A percentile compares a stretch with the other conserved stretches of the same genome.
Conservation (phyloP, 1,140 invertebrate genomes). For the Aphaenogaster floridana region DNA sequence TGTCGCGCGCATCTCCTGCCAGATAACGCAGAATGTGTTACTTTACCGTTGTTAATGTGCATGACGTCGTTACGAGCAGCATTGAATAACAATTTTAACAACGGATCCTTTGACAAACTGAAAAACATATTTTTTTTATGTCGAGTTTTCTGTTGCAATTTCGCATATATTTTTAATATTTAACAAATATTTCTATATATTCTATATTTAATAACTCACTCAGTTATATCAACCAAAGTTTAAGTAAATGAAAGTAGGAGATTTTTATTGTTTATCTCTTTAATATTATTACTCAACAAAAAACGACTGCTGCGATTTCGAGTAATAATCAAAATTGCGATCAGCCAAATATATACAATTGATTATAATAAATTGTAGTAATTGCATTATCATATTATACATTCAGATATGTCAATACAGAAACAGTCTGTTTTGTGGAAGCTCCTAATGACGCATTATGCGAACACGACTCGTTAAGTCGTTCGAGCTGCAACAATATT, state of each 20-base stretch:
- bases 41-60: not conserved
- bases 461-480: slow-evolving; percentile 43
- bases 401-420: not conserved
- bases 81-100: not conserved
- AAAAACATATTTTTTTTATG: not conserved
- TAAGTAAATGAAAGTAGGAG: not conserved
- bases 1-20: not conserved
- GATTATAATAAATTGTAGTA: not conserved
- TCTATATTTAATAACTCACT: not conserved
- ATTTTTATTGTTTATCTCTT: not conserved
- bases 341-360: not conserved
- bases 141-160: not conserved
- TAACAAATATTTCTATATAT: not conserved
- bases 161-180: not conserved
- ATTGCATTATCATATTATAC: not conserved
- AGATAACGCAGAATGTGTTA: not conserved
- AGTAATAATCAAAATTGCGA: not conserved
- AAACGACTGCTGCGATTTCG: not conserved
- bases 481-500: slow-evolving; percentile 31
- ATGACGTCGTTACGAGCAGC: not conserved
- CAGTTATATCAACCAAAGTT: not conserved
- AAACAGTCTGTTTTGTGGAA: not conserved
- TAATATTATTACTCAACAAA: not conserved
- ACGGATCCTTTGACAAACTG: not conserved
- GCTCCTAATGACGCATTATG: slow-evolving; percentile 16